Evolutionary conservation across 2,797 vertebrate genomes (phyloP), one percentile per base, ranked within the genome.

Genomic region (Spondyliosoma cantharus): DNA sequence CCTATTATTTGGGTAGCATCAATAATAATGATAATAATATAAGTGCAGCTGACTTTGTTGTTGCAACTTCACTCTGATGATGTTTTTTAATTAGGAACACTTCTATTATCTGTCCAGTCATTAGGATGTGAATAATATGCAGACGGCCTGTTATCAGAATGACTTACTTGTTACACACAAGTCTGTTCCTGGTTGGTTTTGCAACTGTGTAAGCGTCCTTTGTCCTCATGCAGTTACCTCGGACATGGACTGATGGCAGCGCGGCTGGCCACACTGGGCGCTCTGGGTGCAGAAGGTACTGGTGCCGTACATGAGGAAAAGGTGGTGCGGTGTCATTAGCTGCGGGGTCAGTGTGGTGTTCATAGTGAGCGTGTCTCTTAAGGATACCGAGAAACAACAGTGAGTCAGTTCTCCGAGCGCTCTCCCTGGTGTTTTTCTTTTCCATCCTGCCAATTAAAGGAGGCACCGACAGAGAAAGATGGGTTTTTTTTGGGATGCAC

Each of bases 171-270:
- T 66, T 62, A 64, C 27, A 52, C 49, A 20, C 67, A 61, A 7
- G 24, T 81, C 69, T 73, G 58, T 77, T 57, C 25, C 50, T 57
- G 19, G 4, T 71, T 59, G 19, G 9, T 78, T 86, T 71, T 64
- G 6, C 69, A 71, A 80, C 48, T 3, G 37, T 43, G 1, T 66
- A 57, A 75, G 50, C 68, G 71, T 76, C 25, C 11, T 80, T 54
- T 77, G 29, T 45, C 24, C 74, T 50, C 67, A 0, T 68, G n/a
- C 94, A 99, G 98, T 93, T 99, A 99, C 93, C 93, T 99, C 74
- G 97, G 97, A 72, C 96, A 97, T 84, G 98, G 98, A 81, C 94
- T 99, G 84, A 99, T 98, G 96, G 95, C 96, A 27, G 97, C 96
- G 57, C 96, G 97, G 56, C 94, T 99, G 58, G 95, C 96, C 67